Conservation (phyloP, 1,140 invertebrate genomes). For the Dendrolimus punctatus region DNA sequence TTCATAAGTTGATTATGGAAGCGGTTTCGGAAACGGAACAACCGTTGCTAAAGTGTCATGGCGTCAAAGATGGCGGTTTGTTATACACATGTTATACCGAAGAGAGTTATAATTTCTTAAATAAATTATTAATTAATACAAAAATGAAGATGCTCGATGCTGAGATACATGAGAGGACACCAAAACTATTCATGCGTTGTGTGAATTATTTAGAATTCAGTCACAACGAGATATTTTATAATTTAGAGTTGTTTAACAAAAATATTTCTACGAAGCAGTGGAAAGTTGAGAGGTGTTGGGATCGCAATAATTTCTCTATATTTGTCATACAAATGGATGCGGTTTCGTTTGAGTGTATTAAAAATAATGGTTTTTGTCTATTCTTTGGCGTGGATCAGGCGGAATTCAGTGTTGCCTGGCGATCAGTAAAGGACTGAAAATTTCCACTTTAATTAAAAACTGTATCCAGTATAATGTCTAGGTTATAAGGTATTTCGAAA, state of each 20-base stretch:
- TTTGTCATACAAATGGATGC: slow-evolving; percentile 12
- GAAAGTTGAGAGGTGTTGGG: not conserved
- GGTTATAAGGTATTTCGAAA: too few species aligned
- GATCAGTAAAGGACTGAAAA: not conserved
- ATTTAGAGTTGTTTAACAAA: slow-evolving; percentile 9
- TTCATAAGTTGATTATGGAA: slow-evolving; percentile 3
- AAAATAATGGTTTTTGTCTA: not conserved
- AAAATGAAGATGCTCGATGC: too few species aligned
- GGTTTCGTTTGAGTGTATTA: slow-evolving; percentile 9
- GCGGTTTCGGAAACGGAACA: slow-evolving; percentile 2
- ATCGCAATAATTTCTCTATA: not conserved
- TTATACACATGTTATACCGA: slow-evolving; percentile 30
- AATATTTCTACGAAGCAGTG: slow-evolving; percentile 7
- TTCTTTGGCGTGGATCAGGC: slow-evolving; percentile 9
- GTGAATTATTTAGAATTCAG: not conserved
- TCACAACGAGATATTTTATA: slow-evolving; percentile 1
- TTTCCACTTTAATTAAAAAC: too few species aligned
- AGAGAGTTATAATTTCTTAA: slow-evolving; percentile 11
- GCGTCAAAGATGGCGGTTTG: slow-evolving; percentile 22
- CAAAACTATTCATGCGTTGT: too few species aligned
- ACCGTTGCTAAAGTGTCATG: slow-evolving; percentile 30
- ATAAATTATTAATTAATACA: too few species aligned
- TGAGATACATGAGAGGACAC: too few species aligned
- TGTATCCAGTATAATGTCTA: too few species aligned
- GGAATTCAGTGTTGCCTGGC: slow-evolving; percentile 8